These are phyloP conservation scores for Hirtodrosophila trivittata DNA, from an alignment of 2,888 invertebrate genomes.

Conservation along the genomic window DNA sequence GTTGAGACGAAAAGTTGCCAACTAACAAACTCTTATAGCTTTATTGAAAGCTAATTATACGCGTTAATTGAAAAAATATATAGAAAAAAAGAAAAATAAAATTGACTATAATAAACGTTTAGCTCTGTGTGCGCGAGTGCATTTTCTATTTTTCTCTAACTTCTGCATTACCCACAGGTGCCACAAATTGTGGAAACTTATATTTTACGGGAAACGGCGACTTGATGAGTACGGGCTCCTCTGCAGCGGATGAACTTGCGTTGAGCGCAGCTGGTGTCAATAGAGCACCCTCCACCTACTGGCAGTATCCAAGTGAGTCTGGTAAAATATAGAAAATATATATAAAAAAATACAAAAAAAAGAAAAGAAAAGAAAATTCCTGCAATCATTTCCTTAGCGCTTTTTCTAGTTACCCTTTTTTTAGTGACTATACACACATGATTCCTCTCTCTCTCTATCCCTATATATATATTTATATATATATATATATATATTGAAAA, in stretches of 20 bases:
- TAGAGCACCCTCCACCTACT: constrained; percentile 85
- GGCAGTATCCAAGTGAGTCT: constrained; percentile 92
- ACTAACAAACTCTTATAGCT: neutral
- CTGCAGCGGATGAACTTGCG: constrained; percentile 79
- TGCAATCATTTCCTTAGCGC: neutral
- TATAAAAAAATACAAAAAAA: too few relatives aligned
- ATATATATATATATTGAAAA: neutral
- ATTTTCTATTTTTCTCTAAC: too few relatives aligned
- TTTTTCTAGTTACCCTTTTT: constrained; percentile 11
- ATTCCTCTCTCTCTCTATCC: too few relatives aligned
- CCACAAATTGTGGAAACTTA: constrained; percentile 80
- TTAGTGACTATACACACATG: neutral
- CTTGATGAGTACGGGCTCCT: constrained; percentile 76
- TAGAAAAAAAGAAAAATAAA: too few relatives aligned
- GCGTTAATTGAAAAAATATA: neutral
- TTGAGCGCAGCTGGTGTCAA: constrained; percentile 76
- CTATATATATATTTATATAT: neutral
- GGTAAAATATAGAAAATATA: neutral
- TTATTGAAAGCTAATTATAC: too few relatives aligned
- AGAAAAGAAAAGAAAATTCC: neutral
- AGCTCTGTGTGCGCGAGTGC: too few relatives aligned
- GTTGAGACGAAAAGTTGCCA: constrained; percentile 42
- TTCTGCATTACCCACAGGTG: constrained; percentile 65
- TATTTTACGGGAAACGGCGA: constrained; percentile 82
- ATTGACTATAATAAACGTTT: neutral